Conservation (phyloP, 2,113 vertebrate genomes). For the Orthochromis malagaraziensis region DNA sequence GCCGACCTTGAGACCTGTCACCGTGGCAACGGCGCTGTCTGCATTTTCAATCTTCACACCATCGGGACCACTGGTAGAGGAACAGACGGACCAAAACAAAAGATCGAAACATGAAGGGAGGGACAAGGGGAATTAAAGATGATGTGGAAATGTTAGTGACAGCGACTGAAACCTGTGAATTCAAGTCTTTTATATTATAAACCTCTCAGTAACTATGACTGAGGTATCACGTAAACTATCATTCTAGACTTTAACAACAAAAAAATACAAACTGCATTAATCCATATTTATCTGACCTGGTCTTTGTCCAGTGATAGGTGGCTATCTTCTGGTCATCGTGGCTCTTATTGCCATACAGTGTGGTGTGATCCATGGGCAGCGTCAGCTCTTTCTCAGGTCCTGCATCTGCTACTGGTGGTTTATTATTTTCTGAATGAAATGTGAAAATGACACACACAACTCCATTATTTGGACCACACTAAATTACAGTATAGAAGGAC, state of each 20-base stretch:
- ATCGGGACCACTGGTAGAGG: conserved; percentile 79
- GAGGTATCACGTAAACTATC: background rate
- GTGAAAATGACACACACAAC: background rate
- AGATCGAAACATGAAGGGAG: background rate
- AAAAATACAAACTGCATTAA: background rate
- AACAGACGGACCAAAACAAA: background rate
- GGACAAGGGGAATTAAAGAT: background rate
- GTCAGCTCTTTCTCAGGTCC: conserved; percentile 97
- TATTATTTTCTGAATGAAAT: conserved; percentile 86
- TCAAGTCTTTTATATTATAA: background rate
- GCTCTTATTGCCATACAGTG: conserved; percentile 91
- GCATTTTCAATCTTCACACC: conserved; percentile 89
- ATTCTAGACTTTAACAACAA: background rate
- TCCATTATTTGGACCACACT: background rate
- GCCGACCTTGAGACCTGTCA: conserved; percentile 89
- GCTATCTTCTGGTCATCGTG: conserved; percentile 90
- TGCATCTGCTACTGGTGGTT: conserved; percentile 88
- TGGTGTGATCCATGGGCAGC: conserved; percentile 90
- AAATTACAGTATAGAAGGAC: background rate
- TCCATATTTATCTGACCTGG: conserved; percentile 68
- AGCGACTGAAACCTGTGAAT: background rate
- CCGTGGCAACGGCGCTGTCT: conserved; percentile 82
- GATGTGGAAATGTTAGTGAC: background rate
- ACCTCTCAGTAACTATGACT: background rate
- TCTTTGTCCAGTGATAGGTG: conserved; percentile 88